Conservation (phyloP, 2,888 invertebrate species). For the Drosophila colorata region DNA sequence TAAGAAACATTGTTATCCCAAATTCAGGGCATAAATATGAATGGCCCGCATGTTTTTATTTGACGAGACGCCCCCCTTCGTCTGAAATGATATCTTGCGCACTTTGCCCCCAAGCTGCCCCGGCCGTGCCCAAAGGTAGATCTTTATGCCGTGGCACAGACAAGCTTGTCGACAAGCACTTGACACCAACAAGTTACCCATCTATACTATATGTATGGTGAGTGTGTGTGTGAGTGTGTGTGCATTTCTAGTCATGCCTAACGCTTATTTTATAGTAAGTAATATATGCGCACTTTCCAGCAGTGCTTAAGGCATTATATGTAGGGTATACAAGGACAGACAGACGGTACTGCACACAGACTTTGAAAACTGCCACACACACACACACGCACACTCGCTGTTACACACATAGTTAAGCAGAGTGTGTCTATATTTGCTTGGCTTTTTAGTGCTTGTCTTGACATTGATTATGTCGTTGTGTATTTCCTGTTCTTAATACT, state of each 20-base stretch:
- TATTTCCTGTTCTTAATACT: constrained; percentile 11
- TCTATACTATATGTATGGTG: constrained; percentile 55
- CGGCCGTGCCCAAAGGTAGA: constrained; percentile 1
- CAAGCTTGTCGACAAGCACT: constrained; percentile 68
- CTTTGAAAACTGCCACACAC: constrained; percentile 15
- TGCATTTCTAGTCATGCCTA: constrained; percentile 48
- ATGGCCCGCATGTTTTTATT: constrained; percentile 19
- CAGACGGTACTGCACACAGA: constrained; percentile 50
- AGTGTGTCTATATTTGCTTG: constrained; percentile 49
- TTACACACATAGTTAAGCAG: constrained; percentile 26
- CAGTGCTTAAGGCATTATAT: constrained; percentile 47
- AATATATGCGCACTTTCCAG: constrained; percentile 55
- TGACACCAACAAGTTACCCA: constrained; percentile 66
- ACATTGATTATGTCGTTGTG: constrained; percentile 54
- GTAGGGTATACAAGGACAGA: constrained; percentile 42
- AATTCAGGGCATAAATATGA: constrained; percentile 16
- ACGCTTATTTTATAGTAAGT: constrained; percentile 67
- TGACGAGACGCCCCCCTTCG: constrained; percentile 7
- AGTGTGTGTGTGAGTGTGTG: constrained; percentile 13
- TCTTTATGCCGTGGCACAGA: constrained; percentile 35
- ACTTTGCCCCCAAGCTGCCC: not conserved
- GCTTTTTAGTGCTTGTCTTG: constrained; percentile 47
- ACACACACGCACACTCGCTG: constrained; percentile 13
- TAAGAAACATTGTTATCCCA: constrained; percentile 8
- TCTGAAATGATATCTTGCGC: constrained; percentile 1